phyloP scores from a whole-genome alignment of 2,888 invertebrate genomes.

The Metopia argyrocephala region DNA sequence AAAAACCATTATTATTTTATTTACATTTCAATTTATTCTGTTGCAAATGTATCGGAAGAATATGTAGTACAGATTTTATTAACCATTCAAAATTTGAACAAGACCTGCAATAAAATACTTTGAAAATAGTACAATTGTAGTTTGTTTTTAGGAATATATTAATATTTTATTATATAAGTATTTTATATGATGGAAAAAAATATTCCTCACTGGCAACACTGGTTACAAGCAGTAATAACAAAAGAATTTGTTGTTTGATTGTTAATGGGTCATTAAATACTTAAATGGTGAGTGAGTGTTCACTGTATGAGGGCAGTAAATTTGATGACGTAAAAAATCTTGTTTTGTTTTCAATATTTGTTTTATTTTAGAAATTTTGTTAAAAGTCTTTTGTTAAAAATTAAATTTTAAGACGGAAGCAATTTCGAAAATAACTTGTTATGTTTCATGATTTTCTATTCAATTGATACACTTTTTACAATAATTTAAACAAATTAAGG shows the following conservation, averaged over 20 bases:
- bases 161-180: too few species aligned
- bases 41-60: too few species aligned
- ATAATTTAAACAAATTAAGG: constrained; percentile 39
- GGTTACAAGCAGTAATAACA: background rate
- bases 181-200: too few species aligned
- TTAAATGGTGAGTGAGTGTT: constrained; percentile 1
- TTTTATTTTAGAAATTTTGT: constrained; percentile 3
- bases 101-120: too few species aligned
- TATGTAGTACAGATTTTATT: too few species aligned
- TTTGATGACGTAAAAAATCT: background rate
- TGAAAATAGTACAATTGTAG: too few species aligned
- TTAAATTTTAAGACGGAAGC: background rate
- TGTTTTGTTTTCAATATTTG: background rate
- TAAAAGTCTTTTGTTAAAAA: background rate
- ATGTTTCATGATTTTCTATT: constrained; percentile 61
- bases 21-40: too few species aligned
- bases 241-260: constrained; percentile 11
- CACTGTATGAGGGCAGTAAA: background rate
- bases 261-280: constrained; percentile 56
- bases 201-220: too few species aligned
- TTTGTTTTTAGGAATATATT: too few species aligned
- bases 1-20: too few species aligned
- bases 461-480: constrained; percentile 67
- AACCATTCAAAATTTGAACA: too few species aligned
- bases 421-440: constrained; percentile 14